A percentile compares a stretch with the other conserved stretches of the same genome.
Conservation (phyloP, 2,888 invertebrate genomes). For the Eupithecia pulchellata region DNA sequence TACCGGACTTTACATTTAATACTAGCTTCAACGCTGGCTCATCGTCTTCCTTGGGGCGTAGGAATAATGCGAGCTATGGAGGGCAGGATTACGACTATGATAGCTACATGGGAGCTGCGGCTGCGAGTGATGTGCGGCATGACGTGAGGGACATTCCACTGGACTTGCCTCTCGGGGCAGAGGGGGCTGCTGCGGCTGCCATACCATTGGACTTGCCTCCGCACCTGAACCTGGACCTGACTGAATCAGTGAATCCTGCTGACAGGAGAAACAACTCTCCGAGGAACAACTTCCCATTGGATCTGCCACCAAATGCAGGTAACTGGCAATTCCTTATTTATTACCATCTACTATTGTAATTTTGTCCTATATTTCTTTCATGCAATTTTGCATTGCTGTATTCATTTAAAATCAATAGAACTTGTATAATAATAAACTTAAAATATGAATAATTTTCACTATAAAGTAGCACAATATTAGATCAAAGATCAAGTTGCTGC, state of each 20-base stretch:
- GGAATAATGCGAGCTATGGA: conserved; percentile 64
- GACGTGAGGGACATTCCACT: conserved; percentile 66
- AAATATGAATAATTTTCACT: background rate
- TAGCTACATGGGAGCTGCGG: conserved; percentile 66
- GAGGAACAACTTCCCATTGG: conserved; percentile 75
- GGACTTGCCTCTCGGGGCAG: conserved; percentile 71
- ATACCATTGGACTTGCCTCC: conserved; percentile 70
- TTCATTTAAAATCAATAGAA: background rate
- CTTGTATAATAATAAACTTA: background rate
- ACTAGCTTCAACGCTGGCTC: conserved; percentile 78
- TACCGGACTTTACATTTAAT: conserved; percentile 88
- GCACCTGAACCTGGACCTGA: conserved; percentile 77
- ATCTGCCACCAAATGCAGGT: conserved; percentile 80
- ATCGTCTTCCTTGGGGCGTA: conserved; percentile 69
- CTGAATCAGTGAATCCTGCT: conserved; percentile 78
- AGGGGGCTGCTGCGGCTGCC: conserved; percentile 69
- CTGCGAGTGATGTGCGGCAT: conserved; percentile 62
- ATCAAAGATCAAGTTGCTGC: background rate
- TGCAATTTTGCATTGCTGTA: background rate
- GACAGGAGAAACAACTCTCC: conserved; percentile 78
- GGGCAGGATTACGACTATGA: conserved; percentile 74
- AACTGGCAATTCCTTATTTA: conserved; percentile 25
- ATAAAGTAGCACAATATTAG: background rate
- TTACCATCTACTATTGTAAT: background rate
- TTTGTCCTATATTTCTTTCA: background rate